Conservation (phyloP, 2,888 invertebrate genomes). For the Athripsodes cinereus region DNA sequence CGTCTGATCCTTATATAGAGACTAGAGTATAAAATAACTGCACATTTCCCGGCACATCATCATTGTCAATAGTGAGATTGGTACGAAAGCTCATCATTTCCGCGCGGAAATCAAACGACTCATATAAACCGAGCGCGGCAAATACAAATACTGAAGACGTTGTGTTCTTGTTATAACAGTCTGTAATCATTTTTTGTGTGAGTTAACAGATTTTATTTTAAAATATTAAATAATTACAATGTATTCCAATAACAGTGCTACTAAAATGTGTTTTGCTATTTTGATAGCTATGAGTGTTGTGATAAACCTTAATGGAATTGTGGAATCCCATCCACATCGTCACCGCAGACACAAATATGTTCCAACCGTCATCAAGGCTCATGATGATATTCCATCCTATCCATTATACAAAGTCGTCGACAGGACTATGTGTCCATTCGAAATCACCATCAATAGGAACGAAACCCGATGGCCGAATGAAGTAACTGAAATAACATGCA, state of each 20-base stretch:
- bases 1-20: constrained; percentile 1
- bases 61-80: constrained; percentile 18
- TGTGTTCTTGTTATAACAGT: background rate
- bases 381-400: background rate
- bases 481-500: constrained; percentile 16
- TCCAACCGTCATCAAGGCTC: too few relatives aligned
- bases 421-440: constrained; percentile 16
- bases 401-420: constrained; percentile 10
- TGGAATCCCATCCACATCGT: background rate
- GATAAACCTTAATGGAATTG: background rate
- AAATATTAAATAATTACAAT: background rate
- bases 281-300: background rate
- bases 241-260: too few relatives aligned
- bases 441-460: constrained; percentile 11
- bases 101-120: constrained; percentile 8
- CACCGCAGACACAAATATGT: background rate
- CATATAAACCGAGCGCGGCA: background rate
- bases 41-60: constrained; percentile 17
- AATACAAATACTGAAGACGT: too few relatives aligned
- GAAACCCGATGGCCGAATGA: constrained; percentile 14
- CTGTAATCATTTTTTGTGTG: background rate
- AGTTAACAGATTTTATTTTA: background rate
- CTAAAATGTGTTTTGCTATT: background rate
- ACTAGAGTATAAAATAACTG: constrained; percentile 14
- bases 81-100: constrained; percentile 17